phyloP scores from a whole-genome alignment of 1,140 invertebrate species.

The Geopemphigus sp. region DNA sequence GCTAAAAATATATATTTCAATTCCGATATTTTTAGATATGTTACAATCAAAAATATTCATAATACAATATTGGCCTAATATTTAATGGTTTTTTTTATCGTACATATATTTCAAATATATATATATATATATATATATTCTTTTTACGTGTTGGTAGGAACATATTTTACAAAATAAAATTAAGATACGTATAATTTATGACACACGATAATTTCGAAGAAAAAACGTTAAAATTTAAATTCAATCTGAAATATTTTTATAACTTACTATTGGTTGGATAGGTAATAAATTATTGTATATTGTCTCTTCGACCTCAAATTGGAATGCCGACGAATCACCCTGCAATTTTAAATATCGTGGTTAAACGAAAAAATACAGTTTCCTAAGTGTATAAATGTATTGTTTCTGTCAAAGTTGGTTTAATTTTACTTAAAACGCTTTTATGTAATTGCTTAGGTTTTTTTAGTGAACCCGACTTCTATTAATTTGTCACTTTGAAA shows the following conservation, averaged over 20 bases:
- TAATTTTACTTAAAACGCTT: slow-evolving; percentile 9
- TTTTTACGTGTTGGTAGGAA: too few relatives aligned
- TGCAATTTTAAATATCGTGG: neutral
- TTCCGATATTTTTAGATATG: too few relatives aligned
- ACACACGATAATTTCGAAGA: too few relatives aligned
- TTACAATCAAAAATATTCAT: too few relatives aligned
- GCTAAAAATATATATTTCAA: too few relatives aligned
- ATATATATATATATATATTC: too few relatives aligned
- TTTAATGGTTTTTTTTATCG: too few relatives aligned
- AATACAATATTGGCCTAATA: too few relatives aligned
- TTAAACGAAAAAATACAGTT: neutral
- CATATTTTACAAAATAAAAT: too few relatives aligned
- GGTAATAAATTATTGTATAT: neutral
- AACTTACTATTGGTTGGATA: neutral
- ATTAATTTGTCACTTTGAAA: neutral
- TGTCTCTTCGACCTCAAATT: neutral
- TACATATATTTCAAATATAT: too few relatives aligned
- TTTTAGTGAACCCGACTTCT: neutral
- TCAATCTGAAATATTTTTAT: neutral
- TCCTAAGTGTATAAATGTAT: neutral
- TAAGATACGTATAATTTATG: too few relatives aligned
- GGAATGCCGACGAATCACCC: neutral
- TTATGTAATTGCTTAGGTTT: slow-evolving; percentile 5
- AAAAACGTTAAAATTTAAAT: too few relatives aligned
- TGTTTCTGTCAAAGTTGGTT: slow-evolving; percentile 11